These are phyloP conservation scores for Fissipunctia ypsillon DNA, from an alignment of 2,888 invertebrate species.

Conservation along the genomic window DNA sequence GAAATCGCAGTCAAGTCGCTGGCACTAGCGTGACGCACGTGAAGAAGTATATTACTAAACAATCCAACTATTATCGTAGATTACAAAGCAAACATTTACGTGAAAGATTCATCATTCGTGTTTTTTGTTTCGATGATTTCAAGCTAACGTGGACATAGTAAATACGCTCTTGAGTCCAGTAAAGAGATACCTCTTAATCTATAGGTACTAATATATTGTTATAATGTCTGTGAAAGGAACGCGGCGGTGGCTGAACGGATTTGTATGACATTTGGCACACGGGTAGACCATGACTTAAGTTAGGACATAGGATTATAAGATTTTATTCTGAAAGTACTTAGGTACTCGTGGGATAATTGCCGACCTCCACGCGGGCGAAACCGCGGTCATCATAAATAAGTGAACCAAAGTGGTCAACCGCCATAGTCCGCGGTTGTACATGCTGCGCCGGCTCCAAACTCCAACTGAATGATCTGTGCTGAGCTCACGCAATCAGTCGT, in stretches of 20 bases:
- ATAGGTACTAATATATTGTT: too few relatives aligned
- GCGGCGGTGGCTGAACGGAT: background rate
- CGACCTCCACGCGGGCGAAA: background rate
- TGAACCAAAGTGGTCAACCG: background rate
- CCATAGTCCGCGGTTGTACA: background rate
- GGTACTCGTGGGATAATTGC: too few relatives aligned
- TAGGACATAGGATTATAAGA: too few relatives aligned
- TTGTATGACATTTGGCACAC: background rate
- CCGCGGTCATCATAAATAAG: background rate
- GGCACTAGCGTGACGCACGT: conserved; percentile 53
- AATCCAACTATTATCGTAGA: conserved; percentile 36
- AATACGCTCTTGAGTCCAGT: background rate
- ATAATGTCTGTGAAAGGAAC: too few relatives aligned
- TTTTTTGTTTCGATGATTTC: conserved; percentile 18
- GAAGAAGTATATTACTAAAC: conserved; percentile 37
- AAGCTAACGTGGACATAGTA: background rate
- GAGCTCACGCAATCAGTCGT: too few relatives aligned
- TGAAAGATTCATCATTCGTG: conserved; percentile 23
- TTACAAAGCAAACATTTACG: conserved; percentile 38
- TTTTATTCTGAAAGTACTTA: too few relatives aligned
- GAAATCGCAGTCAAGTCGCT: conserved; percentile 33
- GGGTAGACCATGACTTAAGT: background rate
- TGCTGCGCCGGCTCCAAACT: background rate
- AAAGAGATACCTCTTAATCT: background rate
- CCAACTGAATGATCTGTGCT: too few relatives aligned